Conservation (phyloP, 2,888 invertebrate genomes). For the Melanostoma mellinum region DNA sequence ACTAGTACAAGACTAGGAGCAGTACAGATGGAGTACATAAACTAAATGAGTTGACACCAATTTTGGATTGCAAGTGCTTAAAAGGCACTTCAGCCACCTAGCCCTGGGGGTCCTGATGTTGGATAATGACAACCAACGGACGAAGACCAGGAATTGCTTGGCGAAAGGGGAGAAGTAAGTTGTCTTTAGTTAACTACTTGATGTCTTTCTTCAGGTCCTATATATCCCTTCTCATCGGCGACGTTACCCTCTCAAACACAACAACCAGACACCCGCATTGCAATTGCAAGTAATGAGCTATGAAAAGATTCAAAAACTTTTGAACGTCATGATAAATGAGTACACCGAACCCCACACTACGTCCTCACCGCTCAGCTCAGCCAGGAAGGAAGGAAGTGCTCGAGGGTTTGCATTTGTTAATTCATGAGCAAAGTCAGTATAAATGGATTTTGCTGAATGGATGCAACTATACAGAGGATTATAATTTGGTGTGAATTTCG, state of each 20-base stretch:
- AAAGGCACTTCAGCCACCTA: conserved; percentile 45
- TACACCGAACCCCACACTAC: conserved; percentile 44
- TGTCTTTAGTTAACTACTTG: conserved; percentile 51
- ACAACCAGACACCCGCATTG: conserved; percentile 17
- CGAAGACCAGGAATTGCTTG: background rate
- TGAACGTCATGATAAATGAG: conserved; percentile 69
- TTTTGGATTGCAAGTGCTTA: conserved; percentile 66
- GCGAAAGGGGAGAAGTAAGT: conserved; percentile 17
- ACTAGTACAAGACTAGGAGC: conserved; percentile 45
- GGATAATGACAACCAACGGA: conserved; percentile 9
- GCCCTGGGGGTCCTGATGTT: conserved; percentile 25
- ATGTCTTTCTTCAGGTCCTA: conserved; percentile 26
- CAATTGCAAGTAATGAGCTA: conserved; percentile 71
- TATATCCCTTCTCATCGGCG: background rate
- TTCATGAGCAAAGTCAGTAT: conserved; percentile 63
- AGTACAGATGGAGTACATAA: conserved; percentile 33
- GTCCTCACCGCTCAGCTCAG: background rate
- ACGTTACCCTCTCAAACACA: background rate
- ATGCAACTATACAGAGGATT: conserved; percentile 1
- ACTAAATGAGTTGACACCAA: conserved; percentile 73
- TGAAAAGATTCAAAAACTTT: conserved; percentile 66
- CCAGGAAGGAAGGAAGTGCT: conserved; percentile 14
- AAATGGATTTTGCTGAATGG: conserved; percentile 36
- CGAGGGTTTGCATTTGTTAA: conserved; percentile 66
- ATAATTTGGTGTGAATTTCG: conserved; percentile 41